phyloP scores from a whole-genome alignment of 2,888 invertebrate species.

The Desoria tigrina region DNA sequence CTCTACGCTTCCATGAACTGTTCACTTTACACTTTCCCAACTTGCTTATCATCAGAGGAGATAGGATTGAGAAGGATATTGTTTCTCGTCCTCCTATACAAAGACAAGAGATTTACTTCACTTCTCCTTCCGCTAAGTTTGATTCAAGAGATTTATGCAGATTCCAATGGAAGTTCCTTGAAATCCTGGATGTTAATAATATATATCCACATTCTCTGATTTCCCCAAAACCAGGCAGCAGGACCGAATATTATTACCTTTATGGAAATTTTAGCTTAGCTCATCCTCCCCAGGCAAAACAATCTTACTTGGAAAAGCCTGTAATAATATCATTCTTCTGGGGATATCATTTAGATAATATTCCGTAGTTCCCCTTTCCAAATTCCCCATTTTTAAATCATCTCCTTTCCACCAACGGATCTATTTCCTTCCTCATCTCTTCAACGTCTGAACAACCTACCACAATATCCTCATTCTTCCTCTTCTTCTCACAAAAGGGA shows the following conservation, averaged over 20 bases:
- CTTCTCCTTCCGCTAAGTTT: conserved; percentile 25
- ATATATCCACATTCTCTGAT: too few relatives aligned
- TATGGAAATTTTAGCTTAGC: too few relatives aligned
- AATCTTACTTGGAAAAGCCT: too few relatives aligned
- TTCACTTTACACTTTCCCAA: not conserved
- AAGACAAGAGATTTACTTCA: conserved; percentile 24
- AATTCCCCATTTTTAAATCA: conserved; percentile 20
- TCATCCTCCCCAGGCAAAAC: too few relatives aligned
- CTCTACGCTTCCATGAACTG: not conserved
- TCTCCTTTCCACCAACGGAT: not conserved
- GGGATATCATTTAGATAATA: too few relatives aligned
- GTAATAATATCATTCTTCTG: too few relatives aligned
- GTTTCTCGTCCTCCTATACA: not conserved
- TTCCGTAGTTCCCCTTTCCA: conserved; percentile 5
- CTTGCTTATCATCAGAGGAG: too few relatives aligned
- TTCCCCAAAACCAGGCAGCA: too few relatives aligned
- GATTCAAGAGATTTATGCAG: conserved; percentile 20
- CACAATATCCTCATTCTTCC: not conserved
- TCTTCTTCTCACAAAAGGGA: too few relatives aligned
- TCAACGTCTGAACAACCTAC: not conserved
- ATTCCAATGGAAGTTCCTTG: not conserved
- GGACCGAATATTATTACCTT: too few relatives aligned
- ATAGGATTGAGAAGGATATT: too few relatives aligned
- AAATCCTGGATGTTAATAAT: too few relatives aligned
- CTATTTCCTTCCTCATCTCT: not conserved